A percentile compares a stretch with the other conserved stretches of the same genome.
phyloP scores from a whole-genome alignment of 2,113 vertebrate genomes.

The Glareola pratincola region DNA sequence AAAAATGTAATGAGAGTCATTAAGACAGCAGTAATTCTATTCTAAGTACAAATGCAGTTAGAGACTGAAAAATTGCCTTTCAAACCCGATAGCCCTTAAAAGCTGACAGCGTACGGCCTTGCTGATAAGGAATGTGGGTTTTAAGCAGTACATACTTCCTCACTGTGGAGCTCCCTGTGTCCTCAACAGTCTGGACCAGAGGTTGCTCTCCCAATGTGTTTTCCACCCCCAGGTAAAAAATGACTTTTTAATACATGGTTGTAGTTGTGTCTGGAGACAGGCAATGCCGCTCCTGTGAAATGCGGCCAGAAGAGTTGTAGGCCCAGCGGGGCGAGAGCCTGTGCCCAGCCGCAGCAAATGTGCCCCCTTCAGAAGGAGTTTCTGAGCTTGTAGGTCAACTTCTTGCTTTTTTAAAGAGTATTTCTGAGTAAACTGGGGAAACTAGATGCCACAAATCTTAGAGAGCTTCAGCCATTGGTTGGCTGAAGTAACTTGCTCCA shows the following conservation, averaged over 20 bases:
- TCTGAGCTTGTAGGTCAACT: background rate
- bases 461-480: background rate
- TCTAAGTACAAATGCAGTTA: background rate
- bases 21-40: background rate
- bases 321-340: background rate
- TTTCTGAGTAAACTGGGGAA: background rate
- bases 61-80: background rate
- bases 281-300: background rate
- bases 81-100: background rate
- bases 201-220: background rate
- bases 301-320: accelerated
- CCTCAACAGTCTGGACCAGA: background rate
- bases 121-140: background rate
- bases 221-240: background rate
- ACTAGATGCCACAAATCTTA: background rate
- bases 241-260: accelerated
- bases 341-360: background rate
- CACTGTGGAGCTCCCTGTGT: background rate
- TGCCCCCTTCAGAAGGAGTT: background rate
- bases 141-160: accelerated
- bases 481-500: background rate
- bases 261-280: background rate
- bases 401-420: background rate
- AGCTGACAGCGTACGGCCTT: background rate
- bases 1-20: background rate